phyloP scores from a whole-genome alignment of 2,113 vertebrate species.

The Herpetotheres cachinnans region DNA sequence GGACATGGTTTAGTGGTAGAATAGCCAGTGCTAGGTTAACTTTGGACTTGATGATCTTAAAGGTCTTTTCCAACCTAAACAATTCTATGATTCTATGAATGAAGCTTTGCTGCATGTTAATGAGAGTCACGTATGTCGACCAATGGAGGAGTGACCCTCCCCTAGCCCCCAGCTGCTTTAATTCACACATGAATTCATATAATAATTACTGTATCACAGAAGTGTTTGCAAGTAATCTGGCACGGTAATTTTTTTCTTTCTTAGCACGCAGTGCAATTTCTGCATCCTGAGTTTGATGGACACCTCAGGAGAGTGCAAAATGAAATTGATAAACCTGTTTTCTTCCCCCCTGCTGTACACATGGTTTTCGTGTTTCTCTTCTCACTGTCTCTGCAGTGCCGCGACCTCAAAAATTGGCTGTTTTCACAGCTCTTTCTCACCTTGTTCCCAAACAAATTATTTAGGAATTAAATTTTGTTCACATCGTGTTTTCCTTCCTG shows the following conservation, averaged over 20 bases:
- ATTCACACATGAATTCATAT: background rate
- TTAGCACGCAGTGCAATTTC: background rate
- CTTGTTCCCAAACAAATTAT: background rate
- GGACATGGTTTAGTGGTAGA: no score
- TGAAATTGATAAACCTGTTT: background rate
- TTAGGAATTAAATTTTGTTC: background rate
- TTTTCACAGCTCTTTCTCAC: background rate
- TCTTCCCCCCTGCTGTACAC: background rate
- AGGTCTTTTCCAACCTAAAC: no score
- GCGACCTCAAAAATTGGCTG: background rate
- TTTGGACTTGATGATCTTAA: no score
- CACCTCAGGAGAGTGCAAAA: background rate
- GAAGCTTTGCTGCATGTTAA: background rate
- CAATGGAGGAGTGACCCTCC: background rate
- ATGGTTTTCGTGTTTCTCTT: background rate
- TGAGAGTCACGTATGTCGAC: background rate
- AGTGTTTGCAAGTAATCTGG: background rate
- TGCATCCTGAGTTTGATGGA: background rate
- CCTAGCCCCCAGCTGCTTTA: background rate
- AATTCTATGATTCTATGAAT: no score
- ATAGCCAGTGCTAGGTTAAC: no score
- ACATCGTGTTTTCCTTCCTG: background rate
- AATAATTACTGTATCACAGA: background rate
- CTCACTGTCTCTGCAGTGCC: background rate
- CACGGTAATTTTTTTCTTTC: constrained; percentile 5